Conservation (phyloP, 1,140 invertebrate species). For the Leptoteleia sp. region DNA sequence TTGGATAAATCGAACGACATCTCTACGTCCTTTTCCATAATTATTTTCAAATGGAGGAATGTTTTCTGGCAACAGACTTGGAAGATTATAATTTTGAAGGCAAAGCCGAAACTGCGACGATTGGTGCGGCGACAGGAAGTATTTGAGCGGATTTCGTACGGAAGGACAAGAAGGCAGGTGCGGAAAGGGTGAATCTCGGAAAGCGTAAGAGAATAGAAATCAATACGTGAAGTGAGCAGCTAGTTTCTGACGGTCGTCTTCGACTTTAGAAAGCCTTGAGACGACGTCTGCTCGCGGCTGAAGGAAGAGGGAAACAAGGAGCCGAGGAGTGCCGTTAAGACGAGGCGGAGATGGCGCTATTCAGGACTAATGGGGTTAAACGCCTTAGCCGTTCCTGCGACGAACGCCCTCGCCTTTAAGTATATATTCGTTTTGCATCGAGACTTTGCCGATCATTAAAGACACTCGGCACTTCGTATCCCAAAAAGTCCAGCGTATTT, state of each 20-base stretch:
- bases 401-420: slow-evolving; percentile 67
- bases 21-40: no score
- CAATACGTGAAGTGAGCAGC: slow-evolving; percentile 81
- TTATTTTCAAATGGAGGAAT: no score
- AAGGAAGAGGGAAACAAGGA: slow-evolving; percentile 63
- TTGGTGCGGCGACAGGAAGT: slow-evolving; percentile 57
- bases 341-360: slow-evolving; percentile 70
- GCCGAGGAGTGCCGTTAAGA: slow-evolving; percentile 55
- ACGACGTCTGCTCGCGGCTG: slow-evolving; percentile 71
- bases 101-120: slow-evolving; percentile 29
- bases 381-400: slow-evolving; percentile 75
- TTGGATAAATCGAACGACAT: no score
- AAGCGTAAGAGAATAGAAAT: slow-evolving; percentile 80
- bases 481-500: slow-evolving; percentile 1
- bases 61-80: no score
- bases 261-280: slow-evolving; percentile 78
- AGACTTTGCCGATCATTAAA: slow-evolving; percentile 59
- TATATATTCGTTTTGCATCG: slow-evolving; percentile 57
- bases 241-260: slow-evolving; percentile 73
- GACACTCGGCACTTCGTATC: slow-evolving; percentile 46
- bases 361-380: slow-evolving; percentile 81
- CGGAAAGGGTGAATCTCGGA: slow-evolving; percentile 74
- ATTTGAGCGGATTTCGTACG: slow-evolving; percentile 56
- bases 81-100: no score
- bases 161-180: slow-evolving; percentile 58